phyloP scores from a whole-genome alignment of 2,113 vertebrate species.

The Suncus etruscus region DNA sequence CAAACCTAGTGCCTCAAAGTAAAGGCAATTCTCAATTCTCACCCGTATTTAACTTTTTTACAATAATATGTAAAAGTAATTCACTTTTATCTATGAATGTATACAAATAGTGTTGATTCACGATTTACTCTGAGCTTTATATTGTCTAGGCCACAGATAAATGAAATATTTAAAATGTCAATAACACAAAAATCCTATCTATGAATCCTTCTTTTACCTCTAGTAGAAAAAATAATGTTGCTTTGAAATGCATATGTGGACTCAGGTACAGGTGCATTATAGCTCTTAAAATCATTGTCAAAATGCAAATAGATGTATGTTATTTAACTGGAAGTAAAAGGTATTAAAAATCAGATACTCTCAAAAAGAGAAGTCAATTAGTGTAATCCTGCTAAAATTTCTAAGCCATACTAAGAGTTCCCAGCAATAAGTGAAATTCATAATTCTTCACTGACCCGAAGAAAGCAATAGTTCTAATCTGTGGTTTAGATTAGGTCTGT shows the following conservation, averaged over 20 bases:
- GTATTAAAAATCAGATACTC: neutral
- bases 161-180: neutral
- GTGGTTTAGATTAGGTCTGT: neutral
- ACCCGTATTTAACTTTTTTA: neutral
- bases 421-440: neutral
- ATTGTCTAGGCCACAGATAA: neutral
- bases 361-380: neutral
- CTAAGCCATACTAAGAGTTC: neutral
- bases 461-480: too few species aligned
- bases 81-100: neutral
- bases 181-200: neutral
- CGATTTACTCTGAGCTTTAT: neutral
- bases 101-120: neutral
- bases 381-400: neutral
- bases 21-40: too few species aligned
- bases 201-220: too few species aligned
- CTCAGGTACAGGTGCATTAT: neutral
- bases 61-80: constrained; percentile 21
- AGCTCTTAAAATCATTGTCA: constrained; percentile 24
- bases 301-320: neutral
- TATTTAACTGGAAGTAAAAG: constrained; percentile 14
- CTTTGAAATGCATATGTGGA: constrained; percentile 32
- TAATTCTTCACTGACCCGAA: too few species aligned
- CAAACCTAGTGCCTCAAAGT: neutral
- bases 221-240: neutral